Base-by-base conservation (phyloP, 2,888 invertebrate genomes). In the Eucriotettix oculatus region DNA sequence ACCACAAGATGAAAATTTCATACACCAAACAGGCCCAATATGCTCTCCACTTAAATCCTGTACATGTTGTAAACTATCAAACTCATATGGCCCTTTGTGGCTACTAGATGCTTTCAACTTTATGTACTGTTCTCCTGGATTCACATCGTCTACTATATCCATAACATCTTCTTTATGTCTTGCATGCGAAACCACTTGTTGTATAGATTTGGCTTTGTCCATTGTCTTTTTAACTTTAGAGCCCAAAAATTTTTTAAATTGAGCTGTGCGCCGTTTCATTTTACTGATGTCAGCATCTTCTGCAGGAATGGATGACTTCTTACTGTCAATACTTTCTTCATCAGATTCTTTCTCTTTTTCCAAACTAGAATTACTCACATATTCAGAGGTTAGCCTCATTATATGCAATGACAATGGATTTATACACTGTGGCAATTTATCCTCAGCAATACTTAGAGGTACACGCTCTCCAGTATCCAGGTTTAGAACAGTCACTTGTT, bases 1-100 rank as follows among this genome's bases (percentile, higher is more conserved):
- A 0, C 97, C 97, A 76, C 97, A 98, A 60, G 87, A 88, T 60
- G 95, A 96, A 74, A 97, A 98, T 76, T 95, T 95, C 89, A 98
- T 95, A 70, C 95, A 95, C 98, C 98, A 99, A 67, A 99, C 92
- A 1, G 98, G 94, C 55, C 95, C 94, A 12, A 84, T 82, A 73
- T 96, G 94, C 61, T 86, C 90, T 1, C 85, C 85, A 61, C 83
- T 84, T 67, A 94, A 78, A 69, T 90, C 89, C 79, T 82, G 70
- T 0, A 97, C 90, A 67, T 94, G 89, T 70, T 92, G 85, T 40
- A 97, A 79, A 65, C 87, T 85, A 57, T 93, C 90, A 74, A 98
- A 98, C 74, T 99, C 97, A 71, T 92, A 94, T 0, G 96, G 97
- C 0, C 97, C 97, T 71, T 97, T 97, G 73, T 97, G 95, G 61